phyloP scores from a whole-genome alignment of 1,140 invertebrate genomes.

The Centruroides sculpturatus region DNA sequence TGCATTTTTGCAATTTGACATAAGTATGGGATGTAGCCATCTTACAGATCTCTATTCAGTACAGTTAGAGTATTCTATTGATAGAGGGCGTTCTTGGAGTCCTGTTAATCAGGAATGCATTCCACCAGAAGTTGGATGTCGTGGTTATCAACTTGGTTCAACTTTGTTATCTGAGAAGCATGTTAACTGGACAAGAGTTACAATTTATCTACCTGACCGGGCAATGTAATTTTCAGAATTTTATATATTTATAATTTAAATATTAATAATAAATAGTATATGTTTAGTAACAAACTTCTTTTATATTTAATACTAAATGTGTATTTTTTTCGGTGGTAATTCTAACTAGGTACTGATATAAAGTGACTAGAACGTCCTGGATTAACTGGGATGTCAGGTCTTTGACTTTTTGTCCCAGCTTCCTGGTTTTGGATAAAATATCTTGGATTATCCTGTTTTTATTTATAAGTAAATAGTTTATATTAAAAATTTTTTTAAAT shows the following conservation, averaged over 20 bases:
- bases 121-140: constrained; percentile 30
- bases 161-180: constrained; percentile 28
- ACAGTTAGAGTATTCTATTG: constrained; percentile 31
- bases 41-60: constrained; percentile 21
- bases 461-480: too few relatives aligned
- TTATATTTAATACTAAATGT: too few relatives aligned
- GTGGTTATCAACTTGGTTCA: constrained; percentile 29
- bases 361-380: too few relatives aligned
- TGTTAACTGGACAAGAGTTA: constrained; percentile 31
- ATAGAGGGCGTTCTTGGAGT: constrained; percentile 31
- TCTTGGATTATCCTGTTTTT: too few relatives aligned
- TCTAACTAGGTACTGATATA: too few relatives aligned
- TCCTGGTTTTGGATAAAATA: too few relatives aligned
- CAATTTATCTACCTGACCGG: constrained; percentile 26
- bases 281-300: too few relatives aligned
- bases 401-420: too few relatives aligned
- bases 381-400: too few relatives aligned
- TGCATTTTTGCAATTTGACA: constrained; percentile 34
- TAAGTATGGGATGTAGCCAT: constrained; percentile 29
- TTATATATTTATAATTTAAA: neutral
- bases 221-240: constrained; percentile 26
- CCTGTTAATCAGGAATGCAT: constrained; percentile 29
- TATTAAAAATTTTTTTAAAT: too few relatives aligned
- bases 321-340: too few relatives aligned
- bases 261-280: too few relatives aligned